These are phyloP conservation scores for Coregonus sp. DNA, from an alignment of 2,797 vertebrate species.

Conservation along the genomic window DNA sequence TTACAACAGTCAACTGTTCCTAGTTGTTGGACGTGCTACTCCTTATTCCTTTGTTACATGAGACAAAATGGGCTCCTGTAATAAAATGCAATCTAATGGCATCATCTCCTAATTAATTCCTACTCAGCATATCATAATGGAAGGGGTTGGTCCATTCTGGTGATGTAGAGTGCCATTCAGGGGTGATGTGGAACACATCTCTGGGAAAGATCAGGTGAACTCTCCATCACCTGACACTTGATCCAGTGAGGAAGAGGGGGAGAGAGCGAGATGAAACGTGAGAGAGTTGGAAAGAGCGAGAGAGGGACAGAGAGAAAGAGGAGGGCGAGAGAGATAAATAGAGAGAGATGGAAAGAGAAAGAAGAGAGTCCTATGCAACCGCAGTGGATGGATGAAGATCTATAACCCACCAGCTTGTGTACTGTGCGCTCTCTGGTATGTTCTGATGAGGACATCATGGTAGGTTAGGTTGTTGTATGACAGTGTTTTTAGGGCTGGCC, in stretches of 20 bases:
- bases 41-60: no score
- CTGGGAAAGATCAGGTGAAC: slow-evolving; percentile 63
- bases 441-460: slow-evolving; percentile 31
- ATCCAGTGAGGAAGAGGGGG: slow-evolving; percentile 23
- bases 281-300: not conserved
- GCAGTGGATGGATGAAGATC: not conserved
- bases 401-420: not conserved
- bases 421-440: not conserved
- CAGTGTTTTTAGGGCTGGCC: slow-evolving; percentile 35
- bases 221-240: slow-evolving; percentile 52
- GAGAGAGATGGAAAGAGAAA: not conserved
- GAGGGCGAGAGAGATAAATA: not conserved
- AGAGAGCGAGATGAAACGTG: not conserved
- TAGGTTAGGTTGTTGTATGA: slow-evolving; percentile 22
- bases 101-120: slow-evolving; percentile 71
- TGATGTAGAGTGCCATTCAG: slow-evolving; percentile 67
- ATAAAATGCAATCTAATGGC: slow-evolving; percentile 63
- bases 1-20: not conserved
- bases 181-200: slow-evolving; percentile 58
- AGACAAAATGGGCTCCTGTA: slow-evolving; percentile 40
- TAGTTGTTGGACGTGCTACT: not conserved
- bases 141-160: slow-evolving; percentile 65
- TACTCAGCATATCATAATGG: slow-evolving; percentile 68
- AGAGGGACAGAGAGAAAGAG: not conserved
- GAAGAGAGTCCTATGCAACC: not conserved